Conservation (phyloP, 35 echinoderm and acorn worm genomes). For the Apostichopus japonicus region DNA sequence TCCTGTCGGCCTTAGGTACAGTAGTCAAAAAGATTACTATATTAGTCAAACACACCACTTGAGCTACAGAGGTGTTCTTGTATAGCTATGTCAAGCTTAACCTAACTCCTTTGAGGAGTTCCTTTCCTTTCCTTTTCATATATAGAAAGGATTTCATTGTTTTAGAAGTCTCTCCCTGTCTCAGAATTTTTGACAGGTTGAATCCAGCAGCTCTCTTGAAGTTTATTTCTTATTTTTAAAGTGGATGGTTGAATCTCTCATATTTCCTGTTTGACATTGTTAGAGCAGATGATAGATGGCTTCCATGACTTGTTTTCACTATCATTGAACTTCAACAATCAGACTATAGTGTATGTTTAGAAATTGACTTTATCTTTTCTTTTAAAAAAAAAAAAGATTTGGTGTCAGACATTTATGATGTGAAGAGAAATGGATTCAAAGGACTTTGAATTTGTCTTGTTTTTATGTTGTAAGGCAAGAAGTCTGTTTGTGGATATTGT, state of each 20-base stretch:
- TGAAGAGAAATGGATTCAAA: too few relatives aligned
- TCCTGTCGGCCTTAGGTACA: not conserved
- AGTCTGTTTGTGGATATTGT: too few relatives aligned
- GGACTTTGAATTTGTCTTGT: too few relatives aligned
- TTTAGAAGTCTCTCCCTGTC: not conserved
- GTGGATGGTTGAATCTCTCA: not conserved
- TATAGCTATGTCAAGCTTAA: not conserved
- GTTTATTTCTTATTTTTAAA: not conserved
- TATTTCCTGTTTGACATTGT: not conserved
- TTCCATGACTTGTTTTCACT: not conserved
- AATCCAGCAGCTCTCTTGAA: not conserved
- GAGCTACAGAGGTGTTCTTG: not conserved
- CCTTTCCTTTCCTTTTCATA: not conserved
- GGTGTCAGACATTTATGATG: not conserved
- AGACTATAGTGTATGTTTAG: not conserved
- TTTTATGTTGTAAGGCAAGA: too few relatives aligned
- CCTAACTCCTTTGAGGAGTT: not conserved
- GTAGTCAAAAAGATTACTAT: too few relatives aligned
- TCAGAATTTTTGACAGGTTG: not conserved
- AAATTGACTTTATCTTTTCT: not conserved
- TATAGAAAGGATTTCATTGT: not conserved
- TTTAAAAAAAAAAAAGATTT: not conserved
- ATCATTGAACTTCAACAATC: not conserved
- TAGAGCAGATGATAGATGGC: not conserved
- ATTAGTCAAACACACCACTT: too few relatives aligned